Percentiles rank a stretch among this genome's conserved stretches.
These are phyloP conservation scores for Enteromius trimaculatus DNA, from an alignment of 2,797 vertebrate species.

Conservation along the genomic window DNA sequence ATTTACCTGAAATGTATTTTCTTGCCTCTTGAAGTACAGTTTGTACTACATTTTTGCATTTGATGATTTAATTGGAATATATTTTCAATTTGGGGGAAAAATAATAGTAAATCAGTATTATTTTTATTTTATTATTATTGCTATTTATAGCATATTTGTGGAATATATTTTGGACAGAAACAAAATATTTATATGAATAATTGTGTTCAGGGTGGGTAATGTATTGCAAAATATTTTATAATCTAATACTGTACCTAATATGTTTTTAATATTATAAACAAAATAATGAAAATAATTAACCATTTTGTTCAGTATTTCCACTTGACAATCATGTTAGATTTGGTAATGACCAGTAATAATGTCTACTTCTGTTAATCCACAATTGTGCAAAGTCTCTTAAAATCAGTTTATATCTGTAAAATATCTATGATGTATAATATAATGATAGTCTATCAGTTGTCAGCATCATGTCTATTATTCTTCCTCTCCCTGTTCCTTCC, in stretches of 20 bases:
- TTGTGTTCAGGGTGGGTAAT: neutral
- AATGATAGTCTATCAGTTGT: neutral
- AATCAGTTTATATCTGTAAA: neutral
- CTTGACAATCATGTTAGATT: neutral
- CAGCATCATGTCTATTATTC: neutral
- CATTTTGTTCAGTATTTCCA: neutral
- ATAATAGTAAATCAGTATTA: neutral
- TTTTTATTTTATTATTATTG: neutral
- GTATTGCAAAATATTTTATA: no score
- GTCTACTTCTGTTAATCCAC: neutral
- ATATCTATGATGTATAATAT: neutral
- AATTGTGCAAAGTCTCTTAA: neutral
- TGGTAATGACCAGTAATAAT: neutral
- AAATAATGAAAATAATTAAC: neutral
- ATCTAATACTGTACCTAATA: neutral
- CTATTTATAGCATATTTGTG: neutral
- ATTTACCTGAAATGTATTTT: neutral
- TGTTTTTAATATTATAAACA: neutral
- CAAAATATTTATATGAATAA: neutral
- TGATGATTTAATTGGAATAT: neutral
- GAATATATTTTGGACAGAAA: neutral
- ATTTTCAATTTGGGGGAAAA: neutral
- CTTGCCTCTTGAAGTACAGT: conserved; percentile 3
- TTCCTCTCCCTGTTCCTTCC: neutral
- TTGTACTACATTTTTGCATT: neutral